phyloP scores from a whole-genome alignment of 2,113 vertebrate genomes.

The Dasypus novemcinctus region DNA sequence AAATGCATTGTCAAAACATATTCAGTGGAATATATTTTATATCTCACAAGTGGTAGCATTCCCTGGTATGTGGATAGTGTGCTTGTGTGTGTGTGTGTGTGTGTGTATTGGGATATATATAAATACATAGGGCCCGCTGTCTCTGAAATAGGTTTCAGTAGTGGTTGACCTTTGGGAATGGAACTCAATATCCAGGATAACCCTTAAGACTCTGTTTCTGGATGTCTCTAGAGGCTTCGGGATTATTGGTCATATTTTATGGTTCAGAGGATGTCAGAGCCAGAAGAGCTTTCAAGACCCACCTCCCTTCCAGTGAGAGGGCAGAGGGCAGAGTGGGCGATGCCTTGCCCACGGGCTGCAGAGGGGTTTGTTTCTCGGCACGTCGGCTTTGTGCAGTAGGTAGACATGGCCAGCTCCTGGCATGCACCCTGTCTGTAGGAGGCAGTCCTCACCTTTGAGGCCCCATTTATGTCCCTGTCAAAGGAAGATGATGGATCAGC shows the following conservation, averaged over 20 bases:
- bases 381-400: neutral
- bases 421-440: neutral
- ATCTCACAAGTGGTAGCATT: neutral
- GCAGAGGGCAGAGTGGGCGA: neutral
- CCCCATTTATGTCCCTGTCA: slow-evolving; percentile 46
- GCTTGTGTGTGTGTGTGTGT: neutral
- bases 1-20: neutral
- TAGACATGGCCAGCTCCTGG: neutral
- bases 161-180: neutral
- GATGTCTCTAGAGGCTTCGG: neutral
- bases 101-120: neutral
- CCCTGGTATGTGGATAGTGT: fast-evolving
- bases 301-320: neutral
- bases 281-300: neutral
- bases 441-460: neutral
- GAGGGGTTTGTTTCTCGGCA: neutral
- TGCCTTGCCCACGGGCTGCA: neutral
- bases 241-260: neutral
- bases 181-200: neutral
- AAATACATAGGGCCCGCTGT: neutral
- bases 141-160: neutral
- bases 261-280: neutral
- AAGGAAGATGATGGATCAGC: neutral
- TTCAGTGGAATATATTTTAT: neutral
- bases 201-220: neutral